These are phyloP conservation scores for zebrafish (Danio rerio) DNA, from an alignment of 2,113 vertebrate species.

Conservation along the genomic window DNA sequence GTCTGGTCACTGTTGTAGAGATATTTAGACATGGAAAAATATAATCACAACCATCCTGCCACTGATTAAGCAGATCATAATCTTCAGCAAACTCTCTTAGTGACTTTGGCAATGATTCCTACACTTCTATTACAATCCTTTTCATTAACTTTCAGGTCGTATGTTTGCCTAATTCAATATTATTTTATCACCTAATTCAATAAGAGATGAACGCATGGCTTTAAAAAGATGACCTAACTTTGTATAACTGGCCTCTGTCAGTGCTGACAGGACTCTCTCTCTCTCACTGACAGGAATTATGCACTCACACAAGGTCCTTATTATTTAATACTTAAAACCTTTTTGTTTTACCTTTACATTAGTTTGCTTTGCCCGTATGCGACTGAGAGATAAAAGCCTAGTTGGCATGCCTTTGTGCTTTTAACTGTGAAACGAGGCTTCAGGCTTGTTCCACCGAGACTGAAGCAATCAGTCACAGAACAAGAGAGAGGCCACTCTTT, in stretches of 20 bases:
- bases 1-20: not conserved
- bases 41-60: not conserved
- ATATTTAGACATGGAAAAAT: not conserved
- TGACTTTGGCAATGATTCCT: not conserved
- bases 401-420: too few relatives aligned
- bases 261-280: not conserved
- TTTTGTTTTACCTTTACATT: too few relatives aligned
- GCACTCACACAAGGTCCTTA: too few relatives aligned
- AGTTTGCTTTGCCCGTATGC: too few relatives aligned
- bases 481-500: too few relatives aligned
- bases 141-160: not conserved
- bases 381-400: too few relatives aligned
- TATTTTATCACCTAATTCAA: not conserved
- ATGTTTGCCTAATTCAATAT: not conserved
- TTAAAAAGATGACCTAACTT: not conserved
- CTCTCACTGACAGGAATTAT: too few relatives aligned
- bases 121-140: not conserved
- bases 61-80: not conserved
- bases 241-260: not conserved
- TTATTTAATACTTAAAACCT: too few relatives aligned
- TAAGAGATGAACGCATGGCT: not conserved
- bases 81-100: not conserved
- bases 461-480: too few relatives aligned
- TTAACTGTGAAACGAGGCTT: too few relatives aligned
- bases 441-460: too few relatives aligned